Base-by-base conservation (phyloP, 2,113 vertebrate species). In the Brienomyrus brachyistius region DNA sequence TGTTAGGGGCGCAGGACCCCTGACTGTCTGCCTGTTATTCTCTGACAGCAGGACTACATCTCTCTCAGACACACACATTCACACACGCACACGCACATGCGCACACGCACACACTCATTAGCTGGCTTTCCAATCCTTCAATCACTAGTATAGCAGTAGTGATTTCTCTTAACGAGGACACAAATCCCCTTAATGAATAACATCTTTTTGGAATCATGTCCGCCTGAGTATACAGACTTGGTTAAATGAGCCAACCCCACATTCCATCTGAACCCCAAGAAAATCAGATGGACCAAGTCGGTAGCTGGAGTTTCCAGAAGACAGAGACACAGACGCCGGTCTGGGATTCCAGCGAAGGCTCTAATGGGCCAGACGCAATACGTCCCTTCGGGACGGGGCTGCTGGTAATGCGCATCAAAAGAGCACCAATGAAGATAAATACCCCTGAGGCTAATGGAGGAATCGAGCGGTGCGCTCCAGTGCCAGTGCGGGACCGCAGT, bases 151-250 rank as follows among this genome's bases (percentile, higher is more conserved):
- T 43, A 43, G 35, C 5, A 80, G 13, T 80, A 31, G 48, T 54
- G 59, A 23, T 54, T 52, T 87, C 6, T 40, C 62, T 27, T 27
- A 3, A 21, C 27, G 85, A 21, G 48, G 51, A 87, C 35, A 56
- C 35, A 5, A 7, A 45, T 80, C 66, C 23, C 31, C 15, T 31
- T 19, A 80, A 45, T 47, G 59, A 89, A 88, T 31, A 1, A 90
- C 90, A 89, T 89, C 48, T 80, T 0, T 7, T 74, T 52, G 0
- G 21, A 1, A 89, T 84, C 90, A 91, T 88, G 88, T 90, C 87
- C 88, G 0, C 27, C 45, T 45, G n/a, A 74, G 27, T 19, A 31
- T 21, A 35, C 5, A 89, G n/a, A 5, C 27, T 17, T 50, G 3
- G n/a, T 21, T 51, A 23, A 84, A 47, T 85, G 10, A 62, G 23